phyloP scores from a whole-genome alignment of 2,797 vertebrate species.

The Nasua narica region DNA sequence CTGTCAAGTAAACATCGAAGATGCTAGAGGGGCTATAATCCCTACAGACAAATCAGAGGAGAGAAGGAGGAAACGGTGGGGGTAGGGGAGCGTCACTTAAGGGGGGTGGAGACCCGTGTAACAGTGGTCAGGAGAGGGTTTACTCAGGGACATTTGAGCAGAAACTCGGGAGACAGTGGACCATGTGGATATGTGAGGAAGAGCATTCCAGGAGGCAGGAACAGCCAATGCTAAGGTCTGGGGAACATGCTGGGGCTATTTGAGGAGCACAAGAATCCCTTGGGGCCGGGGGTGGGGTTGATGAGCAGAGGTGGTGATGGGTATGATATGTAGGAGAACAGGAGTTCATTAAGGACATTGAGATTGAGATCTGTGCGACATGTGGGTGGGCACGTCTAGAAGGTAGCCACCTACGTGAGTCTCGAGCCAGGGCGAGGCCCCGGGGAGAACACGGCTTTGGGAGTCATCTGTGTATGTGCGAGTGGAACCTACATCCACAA shows the following conservation, averaged over 20 bases:
- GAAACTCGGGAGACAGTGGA: not conserved
- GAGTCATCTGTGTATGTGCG: not conserved
- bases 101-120: not conserved
- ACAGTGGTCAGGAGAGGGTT: not conserved
- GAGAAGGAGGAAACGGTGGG: not conserved
- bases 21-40: not conserved
- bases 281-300: not conserved
- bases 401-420: not conserved
- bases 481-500: accelerated
- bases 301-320: not conserved
- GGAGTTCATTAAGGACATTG: not conserved
- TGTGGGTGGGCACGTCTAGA: not conserved
- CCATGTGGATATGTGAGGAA: not conserved
- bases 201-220: not conserved
- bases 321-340: not conserved
- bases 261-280: not conserved
- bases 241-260: not conserved
- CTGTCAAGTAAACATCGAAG: not conserved
- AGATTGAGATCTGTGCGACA: not conserved
- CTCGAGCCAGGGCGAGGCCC: not conserved
- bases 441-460: not conserved
- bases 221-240: not conserved
- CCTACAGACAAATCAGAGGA: not conserved
- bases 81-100: accelerated
- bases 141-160: not conserved